Percentiles rank a stretch among this genome's conserved stretches.
phyloP scores from a whole-genome alignment of 2,888 invertebrate genomes.

The Brassicogethes aeneus region DNA sequence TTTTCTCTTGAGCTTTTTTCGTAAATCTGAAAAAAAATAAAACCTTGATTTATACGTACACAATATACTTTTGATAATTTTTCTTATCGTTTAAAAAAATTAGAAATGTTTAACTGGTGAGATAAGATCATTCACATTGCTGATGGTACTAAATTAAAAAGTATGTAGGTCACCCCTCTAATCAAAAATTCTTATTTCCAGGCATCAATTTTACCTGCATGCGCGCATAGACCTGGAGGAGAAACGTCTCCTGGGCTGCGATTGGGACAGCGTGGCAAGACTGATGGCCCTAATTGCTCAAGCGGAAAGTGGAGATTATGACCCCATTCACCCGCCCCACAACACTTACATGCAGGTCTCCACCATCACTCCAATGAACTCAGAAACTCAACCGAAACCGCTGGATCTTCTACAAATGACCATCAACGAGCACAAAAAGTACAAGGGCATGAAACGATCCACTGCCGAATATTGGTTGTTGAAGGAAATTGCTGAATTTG shows the following conservation, averaged over 20 bases:
- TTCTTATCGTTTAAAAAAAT: too few species aligned
- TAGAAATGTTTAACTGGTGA: too few species aligned
- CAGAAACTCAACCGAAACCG: slow-evolving; percentile 46
- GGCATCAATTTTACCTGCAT: slow-evolving; percentile 77
- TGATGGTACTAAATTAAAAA: too few species aligned
- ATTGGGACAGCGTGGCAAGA: slow-evolving; percentile 59
- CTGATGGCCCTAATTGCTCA: slow-evolving; percentile 72
- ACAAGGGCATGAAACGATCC: slow-evolving; percentile 53
- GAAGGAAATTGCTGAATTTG: slow-evolving; percentile 69
- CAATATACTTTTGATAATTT: too few species aligned
- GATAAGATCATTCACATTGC: too few species aligned
- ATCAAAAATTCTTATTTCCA: slow-evolving; percentile 32
- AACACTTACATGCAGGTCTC: slow-evolving; percentile 55
- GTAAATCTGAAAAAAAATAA: too few species aligned
- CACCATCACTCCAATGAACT: slow-evolving; percentile 51
- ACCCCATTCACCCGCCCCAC: slow-evolving; percentile 49
- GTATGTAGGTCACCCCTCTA: too few species aligned
- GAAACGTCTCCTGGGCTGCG: slow-evolving; percentile 60
- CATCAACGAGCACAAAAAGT: slow-evolving; percentile 52
- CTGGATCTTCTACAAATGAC: slow-evolving; percentile 55
- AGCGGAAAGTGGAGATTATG: slow-evolving; percentile 64
- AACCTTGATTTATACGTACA: too few species aligned
- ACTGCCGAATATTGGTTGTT: slow-evolving; percentile 78
- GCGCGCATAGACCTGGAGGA: slow-evolving; percentile 68
- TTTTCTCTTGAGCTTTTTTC: too few species aligned